Percentiles rank a stretch among this genome's conserved stretches.
phyloP scores from a whole-genome alignment of 2,888 invertebrate genomes.

The Amblyjoppa fuscipennis region DNA sequence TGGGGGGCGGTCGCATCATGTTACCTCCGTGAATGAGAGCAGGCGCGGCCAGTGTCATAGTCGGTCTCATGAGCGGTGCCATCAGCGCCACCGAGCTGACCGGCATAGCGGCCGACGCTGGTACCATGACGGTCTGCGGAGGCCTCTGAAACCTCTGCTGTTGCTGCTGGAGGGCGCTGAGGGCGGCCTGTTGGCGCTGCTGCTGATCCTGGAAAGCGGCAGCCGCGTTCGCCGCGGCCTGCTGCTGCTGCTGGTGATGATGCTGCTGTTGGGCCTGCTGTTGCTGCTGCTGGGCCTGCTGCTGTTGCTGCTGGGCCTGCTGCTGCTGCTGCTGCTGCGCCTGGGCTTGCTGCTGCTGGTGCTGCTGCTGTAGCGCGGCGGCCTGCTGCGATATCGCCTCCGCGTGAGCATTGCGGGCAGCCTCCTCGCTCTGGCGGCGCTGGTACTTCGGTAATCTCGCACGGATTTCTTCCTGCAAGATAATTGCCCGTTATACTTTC shows the following conservation, averaged over 20 bases:
- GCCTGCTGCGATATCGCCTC: conserved; percentile 74
- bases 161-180: conserved; percentile 84
- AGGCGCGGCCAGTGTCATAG: conserved; percentile 86
- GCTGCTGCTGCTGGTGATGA: conserved; percentile 81
- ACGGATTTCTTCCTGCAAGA: conserved; percentile 90
- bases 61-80: conserved; percentile 86
- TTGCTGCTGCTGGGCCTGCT: conserved; percentile 75
- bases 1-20: conserved; percentile 89
- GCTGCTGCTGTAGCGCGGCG: conserved; percentile 76
- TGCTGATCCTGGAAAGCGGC: conserved; percentile 84
- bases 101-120: conserved; percentile 85
- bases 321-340: conserved; percentile 77
- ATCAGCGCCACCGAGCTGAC: conserved; percentile 86
- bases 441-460: conserved; percentile 90
- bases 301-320: conserved; percentile 74
- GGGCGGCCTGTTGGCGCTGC: conserved; percentile 85
- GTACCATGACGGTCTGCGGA: conserved; percentile 85
- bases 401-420: conserved; percentile 78
- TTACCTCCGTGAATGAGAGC: conserved; percentile 87
- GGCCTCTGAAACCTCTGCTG: conserved; percentile 86
- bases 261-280: conserved; percentile 82
- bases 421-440: conserved; percentile 84
- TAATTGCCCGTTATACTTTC: background rate
- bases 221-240: conserved; percentile 85
- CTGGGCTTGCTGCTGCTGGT: conserved; percentile 80